Base-by-base conservation (phyloP, 1,140 invertebrate genomes). In the Procambarus virginalis region DNA sequence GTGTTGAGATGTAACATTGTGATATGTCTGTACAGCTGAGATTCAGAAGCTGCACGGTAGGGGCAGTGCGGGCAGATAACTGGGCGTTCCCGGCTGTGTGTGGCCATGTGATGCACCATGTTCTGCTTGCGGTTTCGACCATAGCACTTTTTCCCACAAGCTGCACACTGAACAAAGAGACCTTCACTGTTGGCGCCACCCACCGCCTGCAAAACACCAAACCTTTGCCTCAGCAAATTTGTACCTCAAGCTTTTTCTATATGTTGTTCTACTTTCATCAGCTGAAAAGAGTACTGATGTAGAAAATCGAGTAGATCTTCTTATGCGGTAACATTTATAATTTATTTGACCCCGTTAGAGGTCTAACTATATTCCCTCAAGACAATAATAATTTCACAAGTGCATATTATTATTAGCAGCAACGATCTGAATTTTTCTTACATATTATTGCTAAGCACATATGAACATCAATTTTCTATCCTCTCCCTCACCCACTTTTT, bases 51-150 rank as follows among this genome's bases (percentile, higher is more conserved):
- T 34, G 91, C 88, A 51, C 91, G 78, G 87, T 92, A 90, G 76
- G 91, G 91, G 73, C 91, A 92, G 68, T 91, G 82, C 34, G 82
- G 89, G 84, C 91, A 92, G 73, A 79, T 87, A 76, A 89, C 82
- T 22, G 84, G 85, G 9, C 91, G 85, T 49, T 92, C 86, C 77
- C 90, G 83, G 91, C 87, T 92, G 83, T 92, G 91, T 55, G 91
- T 92, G 76, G 86, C 91, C 91, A 92, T 92, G 86, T 92, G 91
- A 68, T 90, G 91, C 20, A 88, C 89, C 87, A 92, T 89, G 70
- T 90, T 92, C 86, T 92, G 91, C 80, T 92, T 92, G 78, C 91
- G 91, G 80, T 92, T 92, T 75, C 91, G 89, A 76, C 91, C 91
- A 82, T 58, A 92, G 86, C 91, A 92, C 90, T 91, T 92, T 90